Conservation (phyloP, 2,113 vertebrate species). For the Collichthys lucidus region DNA sequence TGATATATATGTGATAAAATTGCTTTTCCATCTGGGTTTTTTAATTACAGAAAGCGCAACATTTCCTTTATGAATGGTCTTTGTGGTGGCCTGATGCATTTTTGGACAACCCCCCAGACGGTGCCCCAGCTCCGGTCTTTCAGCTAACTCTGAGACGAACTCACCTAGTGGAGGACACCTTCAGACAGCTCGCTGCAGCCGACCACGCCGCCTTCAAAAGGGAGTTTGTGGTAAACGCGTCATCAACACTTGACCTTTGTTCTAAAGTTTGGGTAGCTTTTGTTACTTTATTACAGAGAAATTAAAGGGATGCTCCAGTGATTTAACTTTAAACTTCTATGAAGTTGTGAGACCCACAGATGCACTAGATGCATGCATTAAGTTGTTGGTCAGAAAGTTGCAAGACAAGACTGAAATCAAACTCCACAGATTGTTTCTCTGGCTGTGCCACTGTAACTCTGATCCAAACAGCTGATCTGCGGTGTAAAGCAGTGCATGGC, state of each 20-base stretch:
- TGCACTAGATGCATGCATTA: too few relatives aligned
- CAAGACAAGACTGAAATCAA: too few relatives aligned
- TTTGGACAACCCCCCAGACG: fast-evolving
- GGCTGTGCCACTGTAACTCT: too few relatives aligned
- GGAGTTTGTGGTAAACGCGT: slow-evolving; percentile 66
- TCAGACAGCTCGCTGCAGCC: slow-evolving; percentile 70
- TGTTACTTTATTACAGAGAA: background rate
- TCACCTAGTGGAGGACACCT: slow-evolving; percentile 77
- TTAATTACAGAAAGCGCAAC: slow-evolving; percentile 40
- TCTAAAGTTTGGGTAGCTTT: background rate
- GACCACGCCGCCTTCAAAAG: slow-evolving; percentile 64
- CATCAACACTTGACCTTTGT: background rate
- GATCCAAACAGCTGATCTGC: too few relatives aligned
- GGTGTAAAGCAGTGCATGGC: too few relatives aligned
- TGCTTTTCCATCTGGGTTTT: background rate
- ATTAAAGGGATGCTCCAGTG: background rate
- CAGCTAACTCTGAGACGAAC: slow-evolving; percentile 70
- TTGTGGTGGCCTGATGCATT: fast-evolving
- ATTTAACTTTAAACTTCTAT: background rate
- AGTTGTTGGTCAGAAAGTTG: too few relatives aligned
- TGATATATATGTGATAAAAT: background rate
- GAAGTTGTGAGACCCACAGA: background rate
- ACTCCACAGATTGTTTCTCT: too few relatives aligned
- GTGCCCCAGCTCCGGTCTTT: slow-evolving; percentile 35
- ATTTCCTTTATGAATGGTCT: fast-evolving